Base-by-base conservation (phyloP, 2,888 invertebrate species). In the Cataglyphis altisquamis region DNA sequence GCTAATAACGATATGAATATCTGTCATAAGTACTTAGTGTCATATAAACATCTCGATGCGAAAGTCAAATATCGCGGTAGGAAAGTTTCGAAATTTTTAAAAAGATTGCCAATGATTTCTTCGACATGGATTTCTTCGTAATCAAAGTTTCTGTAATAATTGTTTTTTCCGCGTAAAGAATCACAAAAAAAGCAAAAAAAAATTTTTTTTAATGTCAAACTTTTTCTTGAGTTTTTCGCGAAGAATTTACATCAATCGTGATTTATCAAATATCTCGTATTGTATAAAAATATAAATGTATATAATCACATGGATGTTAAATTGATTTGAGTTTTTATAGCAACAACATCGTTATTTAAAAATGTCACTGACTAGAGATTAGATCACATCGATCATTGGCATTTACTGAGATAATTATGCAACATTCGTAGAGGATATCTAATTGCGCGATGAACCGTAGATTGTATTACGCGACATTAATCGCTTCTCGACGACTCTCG, bases 391-490 rank as follows among this genome's bases (percentile, higher is more conserved):
- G 15, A 6, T 75, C 8, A 41, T 41, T 73, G 12, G 15, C 32
- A 5, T 18, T 64, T n/a, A 45, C 32, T 64, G 15, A 48, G 32
- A 64, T 32, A 15, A 48, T 75, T 75, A 21, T 36, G n/a, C n/a
- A 6, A 1, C 8, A 45, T 12, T 64, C 32, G 21, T 5, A 48
- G 10, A 29, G 5, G 6, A 21, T 21, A 36, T 18, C 25, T 2
- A 73, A 73, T 73, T 66, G 10, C 32, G 4, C 41, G 15, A 48
- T 15, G 15, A n/a, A 25, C 32, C 32, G n/a, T 21, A 45, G 21
- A 66, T 21, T 48, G 45, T 67, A 32, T 48, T 73, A 45, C 3
- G 45, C 15, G n/a, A 62, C 64, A 21, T 55, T 36, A 70, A 68
- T 77, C 39, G 36, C n/a, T 68, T 41, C 39, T 29, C 39, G 5